Conservation (phyloP, 1,140 invertebrate species). For the Centruroides sculpturatus region DNA sequence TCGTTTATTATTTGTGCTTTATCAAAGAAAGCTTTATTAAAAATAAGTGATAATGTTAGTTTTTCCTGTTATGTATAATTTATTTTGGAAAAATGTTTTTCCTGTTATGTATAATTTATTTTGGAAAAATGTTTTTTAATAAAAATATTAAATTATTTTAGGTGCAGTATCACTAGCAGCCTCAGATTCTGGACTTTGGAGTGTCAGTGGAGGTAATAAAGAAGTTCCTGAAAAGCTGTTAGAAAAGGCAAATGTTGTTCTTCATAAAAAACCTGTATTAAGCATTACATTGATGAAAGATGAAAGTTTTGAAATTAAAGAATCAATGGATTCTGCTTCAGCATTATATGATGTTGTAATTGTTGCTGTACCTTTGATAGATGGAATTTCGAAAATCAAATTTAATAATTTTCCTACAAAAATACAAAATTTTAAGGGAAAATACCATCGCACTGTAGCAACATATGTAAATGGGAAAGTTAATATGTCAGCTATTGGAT, state of each 20-base stretch:
- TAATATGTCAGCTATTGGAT: conserved; percentile 15
- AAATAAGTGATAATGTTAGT: no score
- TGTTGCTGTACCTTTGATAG: conserved; percentile 39
- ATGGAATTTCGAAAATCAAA: conserved; percentile 24
- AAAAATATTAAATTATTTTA: background rate
- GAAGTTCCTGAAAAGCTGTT: conserved; percentile 34
- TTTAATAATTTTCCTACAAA: conserved; percentile 30
- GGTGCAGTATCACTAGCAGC: conserved; percentile 24
- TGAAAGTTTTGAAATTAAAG: conserved; percentile 10
- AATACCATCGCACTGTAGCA: conserved; percentile 40
- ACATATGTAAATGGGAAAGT: conserved; percentile 41
- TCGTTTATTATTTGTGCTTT: no score
- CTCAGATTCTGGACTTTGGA: conserved; percentile 38
- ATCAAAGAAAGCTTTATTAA: no score
- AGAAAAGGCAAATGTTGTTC: conserved; percentile 27
- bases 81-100: no score
- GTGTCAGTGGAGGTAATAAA: conserved; percentile 47
- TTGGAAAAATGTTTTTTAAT: no score
- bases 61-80: no score
- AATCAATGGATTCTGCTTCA: background rate
- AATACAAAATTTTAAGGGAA: conserved; percentile 22
- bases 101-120: no score
- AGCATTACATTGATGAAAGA: conserved; percentile 22
- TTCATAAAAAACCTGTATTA: conserved; percentile 26
- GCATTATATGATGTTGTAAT: conserved; percentile 42